Percentiles rank a stretch among this genome's conserved stretches.
Conservation (phyloP, 1,140 invertebrate species). For the Hycleus cichorii region DNA sequence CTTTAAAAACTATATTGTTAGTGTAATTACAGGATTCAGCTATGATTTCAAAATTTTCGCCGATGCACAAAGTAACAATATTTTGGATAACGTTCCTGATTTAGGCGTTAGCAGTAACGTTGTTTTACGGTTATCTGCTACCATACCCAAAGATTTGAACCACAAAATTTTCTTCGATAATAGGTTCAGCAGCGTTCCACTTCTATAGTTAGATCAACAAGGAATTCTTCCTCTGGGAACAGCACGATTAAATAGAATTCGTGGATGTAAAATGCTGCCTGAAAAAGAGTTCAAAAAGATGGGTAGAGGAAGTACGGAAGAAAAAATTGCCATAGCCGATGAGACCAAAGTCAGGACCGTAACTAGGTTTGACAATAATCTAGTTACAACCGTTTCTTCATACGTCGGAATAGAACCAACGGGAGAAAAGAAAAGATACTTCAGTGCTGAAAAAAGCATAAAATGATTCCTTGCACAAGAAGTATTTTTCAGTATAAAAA, state of each 20-base stretch:
- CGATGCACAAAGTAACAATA: slow-evolving; percentile 23
- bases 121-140: slow-evolving; percentile 32
- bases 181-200: slow-evolving; percentile 34
- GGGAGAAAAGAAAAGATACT: slow-evolving; percentile 9
- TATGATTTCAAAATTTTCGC: slow-evolving; percentile 41
- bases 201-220: slow-evolving; percentile 33
- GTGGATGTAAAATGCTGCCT: slow-evolving; percentile 30
- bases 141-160: slow-evolving; percentile 31
- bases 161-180: slow-evolving; percentile 39
- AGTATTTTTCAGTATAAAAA: slow-evolving; percentile 15
- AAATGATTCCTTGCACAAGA: slow-evolving; percentile 14
- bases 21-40: slow-evolving; percentile 34
- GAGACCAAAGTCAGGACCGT: slow-evolving; percentile 28
- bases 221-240: slow-evolving; percentile 40
- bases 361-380: slow-evolving; percentile 30
- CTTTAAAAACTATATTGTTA: slow-evolving; percentile 40
- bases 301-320: slow-evolving; percentile 18
- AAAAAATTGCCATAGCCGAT: slow-evolving; percentile 30
- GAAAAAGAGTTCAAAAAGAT: slow-evolving; percentile 37
- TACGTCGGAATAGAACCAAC: slow-evolving; percentile 35
- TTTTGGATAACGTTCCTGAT: slow-evolving; percentile 29
- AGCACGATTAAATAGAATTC: slow-evolving; percentile 36
- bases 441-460: slow-evolving; percentile 5
- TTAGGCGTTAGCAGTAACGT: slow-evolving; percentile 36
- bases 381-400: slow-evolving; percentile 33